Base-by-base conservation (phyloP, 2,113 vertebrate species). In the Sturnira hondurensis region DNA sequence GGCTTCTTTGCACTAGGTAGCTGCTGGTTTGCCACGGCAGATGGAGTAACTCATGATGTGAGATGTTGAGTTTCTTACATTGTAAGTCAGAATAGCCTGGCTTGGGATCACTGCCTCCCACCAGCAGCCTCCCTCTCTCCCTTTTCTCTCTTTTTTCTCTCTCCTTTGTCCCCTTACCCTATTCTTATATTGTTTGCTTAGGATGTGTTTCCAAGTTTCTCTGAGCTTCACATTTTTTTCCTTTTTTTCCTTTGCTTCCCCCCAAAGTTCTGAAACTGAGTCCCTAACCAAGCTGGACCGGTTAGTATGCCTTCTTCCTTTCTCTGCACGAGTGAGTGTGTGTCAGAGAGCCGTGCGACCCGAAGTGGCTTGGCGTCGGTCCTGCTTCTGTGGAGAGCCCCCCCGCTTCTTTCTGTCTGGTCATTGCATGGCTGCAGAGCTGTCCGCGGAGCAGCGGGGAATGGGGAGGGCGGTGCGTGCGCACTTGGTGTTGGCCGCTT, bases 231-330 rank as follows among this genome's bases (percentile, higher is more conserved):
- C 98, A 98, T 98, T 97, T 98, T 98, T 97, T 97, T 96, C 86
- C 74, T 96, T 97, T 97, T 98, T 98, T 97, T 97, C 93, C 96
- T 98, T 99, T 99, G 99, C 99, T 99, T 99, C 99, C 99, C 98
- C 99, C 99, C 99, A 98, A 99, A 99, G 99, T 99, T 99, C 99
- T 99, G 99, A 99, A 99, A 99, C 99, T 99, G 99, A 99, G 99
- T 99, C 99, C 99, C 99, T 99, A 99, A 99, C 99, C 98, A 99
- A 99, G 98, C 99, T 99, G 99, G 99, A 99, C 99, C 99, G 99
- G 99, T 99, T 99, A 99, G 99, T 99, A 99, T 99, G 98, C 98
- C 98, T 98, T 99, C 98, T 98, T 99, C 99, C 98, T 99, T 99
- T 98, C 98, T 99, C 98, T 99, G 99, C 99, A 99, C 99, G 99